Base-by-base conservation (phyloP, 2,113 vertebrate genomes). In the Sturnus vulgaris region DNA sequence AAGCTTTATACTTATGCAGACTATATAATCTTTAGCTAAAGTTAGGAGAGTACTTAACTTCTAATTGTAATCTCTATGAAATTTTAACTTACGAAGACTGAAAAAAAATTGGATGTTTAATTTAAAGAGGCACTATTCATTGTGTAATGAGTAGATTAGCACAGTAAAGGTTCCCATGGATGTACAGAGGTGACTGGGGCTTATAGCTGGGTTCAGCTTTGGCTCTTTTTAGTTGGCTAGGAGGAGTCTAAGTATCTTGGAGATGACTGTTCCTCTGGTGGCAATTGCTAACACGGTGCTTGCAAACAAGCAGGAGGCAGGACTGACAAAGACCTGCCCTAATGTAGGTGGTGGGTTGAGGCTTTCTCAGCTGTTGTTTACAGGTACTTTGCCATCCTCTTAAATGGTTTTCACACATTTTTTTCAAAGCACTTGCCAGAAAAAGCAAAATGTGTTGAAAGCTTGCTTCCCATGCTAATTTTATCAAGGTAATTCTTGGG, bases 101-200 rank as follows among this genome's bases (percentile, higher is more conserved):
- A 44, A 86, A 76, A 86, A 56, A 11, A 39, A 22, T 86, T 39
- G 33, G 25, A 44, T 57, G 27, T 95, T 97, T 96, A 97, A 96
- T 88, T 95, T 88, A 96, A 95, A 94, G 88, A 94, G 61, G 40
- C 75, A 97, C 90, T 95, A 92, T 92, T 92, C 25, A 60, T 66
- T 37, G 53, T 44, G 31, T 6, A 40, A 81, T 64, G 53, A 46
- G 39, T 64, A 85, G 55, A 82, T 82, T 16, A 76, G 44, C 77
- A 90, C 35, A 77, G 65, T 25, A 55, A 55, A 40, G 28, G 35
- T 52, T 86, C 9, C 40, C 49, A 56, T 0, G 25, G 40, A 9
- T 1, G 1, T 33, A 46, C 2, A 64, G 60, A 68, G 44, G 39
- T 37, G 20, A 28, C 6, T 33, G 22, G 31, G 12, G 15, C 55